Evolutionary conservation across 2,113 vertebrate species (phyloP).

Genomic region (Microcebus murinus): DNA sequence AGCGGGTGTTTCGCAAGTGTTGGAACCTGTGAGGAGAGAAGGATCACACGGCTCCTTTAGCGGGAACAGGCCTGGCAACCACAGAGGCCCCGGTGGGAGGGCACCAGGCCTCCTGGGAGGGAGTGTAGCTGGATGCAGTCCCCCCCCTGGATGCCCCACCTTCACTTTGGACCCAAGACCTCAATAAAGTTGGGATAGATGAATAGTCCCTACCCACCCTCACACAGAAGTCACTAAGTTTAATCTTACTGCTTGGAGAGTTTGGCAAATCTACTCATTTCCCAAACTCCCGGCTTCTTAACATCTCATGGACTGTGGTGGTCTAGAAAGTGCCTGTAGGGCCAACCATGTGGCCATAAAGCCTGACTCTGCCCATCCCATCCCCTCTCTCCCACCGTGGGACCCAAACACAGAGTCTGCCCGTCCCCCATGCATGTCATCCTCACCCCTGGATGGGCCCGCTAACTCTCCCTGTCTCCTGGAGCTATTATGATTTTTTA

Average conservation of each 20-base stretch:
- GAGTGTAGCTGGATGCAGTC: background rate
- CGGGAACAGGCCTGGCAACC: background rate
- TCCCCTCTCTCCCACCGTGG: background rate
- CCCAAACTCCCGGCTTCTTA: background rate
- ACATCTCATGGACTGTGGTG: background rate
- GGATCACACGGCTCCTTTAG: background rate
- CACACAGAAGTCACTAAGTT: background rate
- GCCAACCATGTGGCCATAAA: no score
- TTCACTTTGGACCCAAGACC: background rate
- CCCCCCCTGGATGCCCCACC: background rate
- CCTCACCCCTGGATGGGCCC: background rate
- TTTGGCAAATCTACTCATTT: background rate
- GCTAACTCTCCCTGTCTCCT: background rate
- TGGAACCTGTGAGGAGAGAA: background rate
- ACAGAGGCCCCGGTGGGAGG: background rate
- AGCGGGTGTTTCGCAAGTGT: background rate
- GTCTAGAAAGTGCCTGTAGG: background rate
- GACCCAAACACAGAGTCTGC: background rate
- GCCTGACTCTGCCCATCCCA: background rate
- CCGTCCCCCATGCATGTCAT: rapidly evolving
- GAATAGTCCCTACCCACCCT: rapidly evolving
- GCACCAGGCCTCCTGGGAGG: background rate
- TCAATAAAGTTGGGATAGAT: background rate
- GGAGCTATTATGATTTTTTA: background rate
- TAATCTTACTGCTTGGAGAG: background rate